Evolutionary conservation across 2,113 vertebrate species (phyloP).

Genomic region (Hucho hucho): DNA sequence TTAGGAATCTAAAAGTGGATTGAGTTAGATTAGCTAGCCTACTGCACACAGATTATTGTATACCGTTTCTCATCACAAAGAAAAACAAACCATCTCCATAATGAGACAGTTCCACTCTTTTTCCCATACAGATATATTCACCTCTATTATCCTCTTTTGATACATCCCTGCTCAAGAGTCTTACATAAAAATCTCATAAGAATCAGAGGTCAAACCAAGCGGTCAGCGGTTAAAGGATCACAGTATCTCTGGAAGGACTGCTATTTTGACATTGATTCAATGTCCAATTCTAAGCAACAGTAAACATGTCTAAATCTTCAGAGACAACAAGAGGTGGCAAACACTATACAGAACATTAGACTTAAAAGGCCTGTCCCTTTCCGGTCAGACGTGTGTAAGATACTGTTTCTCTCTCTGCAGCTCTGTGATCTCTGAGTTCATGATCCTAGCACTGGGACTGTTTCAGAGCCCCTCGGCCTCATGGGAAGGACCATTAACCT

Average conservation of each 20-base stretch:
- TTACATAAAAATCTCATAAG: too few species aligned
- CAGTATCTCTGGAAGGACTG: too few species aligned
- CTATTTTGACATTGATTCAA: slow-evolving; percentile 29
- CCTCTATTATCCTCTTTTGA: neutral
- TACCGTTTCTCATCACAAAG: neutral
- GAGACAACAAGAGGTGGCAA: slow-evolving; percentile 24
- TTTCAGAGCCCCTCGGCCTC: slow-evolving; percentile 14
- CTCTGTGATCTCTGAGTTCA: slow-evolving; percentile 22
- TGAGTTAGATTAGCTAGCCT: slow-evolving; percentile 12
- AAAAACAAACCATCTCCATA: neutral
- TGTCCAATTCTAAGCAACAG: slow-evolving; percentile 50
- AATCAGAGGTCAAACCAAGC: too few species aligned
- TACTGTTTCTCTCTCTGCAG: neutral
- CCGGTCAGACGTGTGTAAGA: neutral
- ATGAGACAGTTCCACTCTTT: neutral
- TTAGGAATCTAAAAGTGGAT: slow-evolving; percentile 21
- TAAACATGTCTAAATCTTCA: slow-evolving; percentile 47
- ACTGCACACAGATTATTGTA: slow-evolving; percentile 1
- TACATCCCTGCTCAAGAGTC: neutral
- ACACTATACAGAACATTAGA: slow-evolving; percentile 3
- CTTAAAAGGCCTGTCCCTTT: slow-evolving; percentile 6
- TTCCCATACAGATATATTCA: neutral
- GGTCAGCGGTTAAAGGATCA: too few species aligned
- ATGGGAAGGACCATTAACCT: slow-evolving; percentile 41
- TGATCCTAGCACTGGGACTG: slow-evolving; percentile 37